A percentile compares a stretch with the other conserved stretches of the same genome.
phyloP scores from a whole-genome alignment of 2,113 vertebrate species.

The Thamnaconus septentrionalis region DNA sequence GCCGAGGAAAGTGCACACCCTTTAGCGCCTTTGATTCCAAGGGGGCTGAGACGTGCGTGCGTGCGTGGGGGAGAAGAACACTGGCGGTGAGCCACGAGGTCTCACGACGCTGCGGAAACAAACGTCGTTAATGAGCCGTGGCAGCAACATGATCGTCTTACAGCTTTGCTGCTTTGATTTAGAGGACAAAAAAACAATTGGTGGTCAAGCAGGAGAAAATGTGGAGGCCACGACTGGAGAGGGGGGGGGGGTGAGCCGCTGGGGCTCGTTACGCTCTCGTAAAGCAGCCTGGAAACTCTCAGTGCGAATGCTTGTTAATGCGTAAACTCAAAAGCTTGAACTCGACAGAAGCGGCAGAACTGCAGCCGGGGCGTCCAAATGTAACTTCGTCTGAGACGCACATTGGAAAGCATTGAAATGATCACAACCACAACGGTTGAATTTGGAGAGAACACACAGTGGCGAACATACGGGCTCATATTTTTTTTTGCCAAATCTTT shows the following conservation, averaged over 20 bases:
- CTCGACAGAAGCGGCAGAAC: conserved; percentile 45
- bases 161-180: conserved; percentile 31
- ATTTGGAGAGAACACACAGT: no score
- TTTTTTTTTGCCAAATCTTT: no score
- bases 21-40: conserved; percentile 42
- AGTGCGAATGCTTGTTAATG: conserved; percentile 56
- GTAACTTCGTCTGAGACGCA: conserved; percentile 40
- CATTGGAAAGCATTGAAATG: conserved; percentile 46
- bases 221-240: conserved; percentile 28
- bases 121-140: conserved; percentile 32
- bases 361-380: conserved; percentile 42
- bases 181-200: conserved; percentile 28
- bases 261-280: conserved; percentile 48
- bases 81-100: conserved; percentile 16
- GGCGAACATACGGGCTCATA: no score
- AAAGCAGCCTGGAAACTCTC: conserved; percentile 54
- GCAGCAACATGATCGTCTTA: conserved; percentile 32
- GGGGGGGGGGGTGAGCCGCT: conserved; percentile 45
- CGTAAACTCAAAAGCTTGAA: conserved; percentile 50
- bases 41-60: conserved; percentile 19
- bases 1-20: conserved; percentile 35
- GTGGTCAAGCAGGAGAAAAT: conserved; percentile 41
- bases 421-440: not conserved
- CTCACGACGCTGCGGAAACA: conserved; percentile 30
- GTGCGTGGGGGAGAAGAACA: conserved; percentile 8